A percentile compares a stretch with the other conserved stretches of the same genome.
These are phyloP conservation scores for Anagrus nilaparvatae DNA, from an alignment of 1,140 invertebrate species.

Conservation along the genomic window DNA sequence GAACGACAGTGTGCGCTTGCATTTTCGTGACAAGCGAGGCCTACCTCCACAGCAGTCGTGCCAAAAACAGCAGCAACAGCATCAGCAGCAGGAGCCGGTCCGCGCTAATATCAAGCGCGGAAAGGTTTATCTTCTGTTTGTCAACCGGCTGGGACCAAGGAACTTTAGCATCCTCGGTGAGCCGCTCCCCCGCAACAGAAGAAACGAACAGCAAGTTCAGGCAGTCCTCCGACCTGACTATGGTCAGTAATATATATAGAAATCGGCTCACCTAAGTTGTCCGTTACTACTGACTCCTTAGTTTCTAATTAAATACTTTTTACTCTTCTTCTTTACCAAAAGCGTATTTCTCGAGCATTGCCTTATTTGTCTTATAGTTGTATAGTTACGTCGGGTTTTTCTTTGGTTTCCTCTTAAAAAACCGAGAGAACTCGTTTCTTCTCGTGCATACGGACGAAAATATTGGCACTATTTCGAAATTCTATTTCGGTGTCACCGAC, in stretches of 20 bases:
- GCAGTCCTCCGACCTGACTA: constrained; percentile 50
- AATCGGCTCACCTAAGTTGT: neutral
- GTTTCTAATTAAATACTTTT: too few species aligned
- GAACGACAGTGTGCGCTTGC: constrained; percentile 43
- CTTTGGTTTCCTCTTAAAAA: too few species aligned
- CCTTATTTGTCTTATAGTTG: too few species aligned
- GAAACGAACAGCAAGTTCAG: constrained; percentile 43
- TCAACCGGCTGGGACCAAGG: constrained; percentile 52
- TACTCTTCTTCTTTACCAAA: too few species aligned
- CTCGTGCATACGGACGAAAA: too few species aligned
- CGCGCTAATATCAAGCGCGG: constrained; percentile 51
- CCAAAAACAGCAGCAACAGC: constrained; percentile 6
- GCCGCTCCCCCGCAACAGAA: constrained; percentile 44
- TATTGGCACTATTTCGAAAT: constrained; percentile 46
- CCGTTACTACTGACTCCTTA: constrained; percentile 9
- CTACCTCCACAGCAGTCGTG: neutral
- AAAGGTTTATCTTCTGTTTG: constrained; percentile 56
- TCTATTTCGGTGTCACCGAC: constrained; percentile 39
- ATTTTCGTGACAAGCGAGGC: constrained; percentile 40
- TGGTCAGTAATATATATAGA: constrained; percentile 38
- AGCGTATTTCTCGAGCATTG: too few species aligned
- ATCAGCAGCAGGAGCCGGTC: constrained; percentile 32
- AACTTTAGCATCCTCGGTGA: constrained; percentile 55
- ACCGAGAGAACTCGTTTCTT: too few species aligned
- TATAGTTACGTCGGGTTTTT: too few species aligned